These are phyloP conservation scores for Nemoura dubitans DNA, from an alignment of 2,888 invertebrate species.

Conservation along the genomic window DNA sequence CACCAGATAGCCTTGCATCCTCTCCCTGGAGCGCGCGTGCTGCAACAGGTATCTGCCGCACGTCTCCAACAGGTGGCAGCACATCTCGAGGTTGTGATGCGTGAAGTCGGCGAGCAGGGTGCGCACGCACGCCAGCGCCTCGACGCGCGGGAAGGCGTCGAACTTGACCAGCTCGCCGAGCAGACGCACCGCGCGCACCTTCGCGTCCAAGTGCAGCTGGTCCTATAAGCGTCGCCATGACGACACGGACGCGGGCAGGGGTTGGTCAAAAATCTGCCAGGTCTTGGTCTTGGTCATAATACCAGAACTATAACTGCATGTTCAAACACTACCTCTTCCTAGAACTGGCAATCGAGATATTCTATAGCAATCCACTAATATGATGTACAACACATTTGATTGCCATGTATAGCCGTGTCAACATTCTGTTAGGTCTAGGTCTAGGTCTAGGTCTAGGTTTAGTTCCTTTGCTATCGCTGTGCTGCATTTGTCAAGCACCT, in stretches of 20 bases:
- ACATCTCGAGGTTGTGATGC: constrained; percentile 97
- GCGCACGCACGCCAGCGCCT: constrained; percentile 91
- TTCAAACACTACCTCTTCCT: too few relatives aligned
- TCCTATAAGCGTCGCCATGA: constrained; percentile 57
- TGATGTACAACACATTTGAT: too few relatives aligned
- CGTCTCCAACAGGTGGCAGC: constrained; percentile 92
- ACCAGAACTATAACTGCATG: too few relatives aligned
- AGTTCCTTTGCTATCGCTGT: too few relatives aligned
- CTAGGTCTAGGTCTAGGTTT: too few relatives aligned
- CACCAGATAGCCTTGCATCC: constrained; percentile 88
- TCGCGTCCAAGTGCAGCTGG: constrained; percentile 71
- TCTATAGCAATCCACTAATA: too few relatives aligned
- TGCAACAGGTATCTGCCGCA: constrained; percentile 94
- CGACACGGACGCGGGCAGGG: constrained; percentile 55
- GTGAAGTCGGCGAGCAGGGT: constrained; percentile 92
- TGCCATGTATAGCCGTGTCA: too few relatives aligned
- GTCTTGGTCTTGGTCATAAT: too few relatives aligned
- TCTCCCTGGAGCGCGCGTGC: constrained; percentile 87
- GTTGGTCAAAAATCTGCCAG: too few relatives aligned
- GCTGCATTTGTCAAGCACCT: too few relatives aligned
- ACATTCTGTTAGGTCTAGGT: too few relatives aligned
- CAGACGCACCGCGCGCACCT: constrained; percentile 91
- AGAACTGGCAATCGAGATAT: too few relatives aligned
- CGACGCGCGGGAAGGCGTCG: constrained; percentile 89
- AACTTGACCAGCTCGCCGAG: constrained; percentile 97